Conservation (phyloP, 2,888 invertebrate genomes). For the Amiota mariae region DNA sequence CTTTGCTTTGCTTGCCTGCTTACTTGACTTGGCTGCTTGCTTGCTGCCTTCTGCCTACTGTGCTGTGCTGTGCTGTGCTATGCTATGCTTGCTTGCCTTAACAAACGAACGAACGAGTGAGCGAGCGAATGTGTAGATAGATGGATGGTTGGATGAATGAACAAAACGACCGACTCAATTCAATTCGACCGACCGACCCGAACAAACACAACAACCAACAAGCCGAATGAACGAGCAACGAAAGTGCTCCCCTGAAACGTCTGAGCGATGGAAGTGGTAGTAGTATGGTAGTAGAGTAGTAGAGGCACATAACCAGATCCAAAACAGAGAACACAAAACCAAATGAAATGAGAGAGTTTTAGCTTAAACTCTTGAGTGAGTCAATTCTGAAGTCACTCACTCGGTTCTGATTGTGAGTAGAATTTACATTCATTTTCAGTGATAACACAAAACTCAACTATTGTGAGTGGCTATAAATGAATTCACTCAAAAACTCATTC, state of each 20-base stretch:
- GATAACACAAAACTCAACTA: conserved; percentile 43
- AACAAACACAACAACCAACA: neutral
- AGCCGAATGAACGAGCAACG: conserved; percentile 38
- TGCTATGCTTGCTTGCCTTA: neutral
- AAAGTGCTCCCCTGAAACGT: conserved; percentile 53
- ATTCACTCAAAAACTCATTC: neutral
- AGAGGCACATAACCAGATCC: conserved; percentile 47
- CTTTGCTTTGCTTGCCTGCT: neutral
- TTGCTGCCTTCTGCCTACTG: neutral
- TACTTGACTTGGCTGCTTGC: neutral
- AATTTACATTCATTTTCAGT: conserved; percentile 30
- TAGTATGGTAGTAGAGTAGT: conserved; percentile 12
- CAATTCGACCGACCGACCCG: too few species aligned
- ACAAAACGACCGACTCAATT: neutral
- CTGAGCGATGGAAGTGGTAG: neutral
- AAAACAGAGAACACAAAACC: conserved; percentile 58
- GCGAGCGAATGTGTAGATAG: conserved; percentile 4
- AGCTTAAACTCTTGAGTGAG: neutral
- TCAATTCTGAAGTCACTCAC: too few species aligned
- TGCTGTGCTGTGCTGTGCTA: too few species aligned
- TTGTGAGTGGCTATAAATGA: neutral
- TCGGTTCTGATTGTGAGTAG: neutral
- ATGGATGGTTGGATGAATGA: conserved; percentile 10
- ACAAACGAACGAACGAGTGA: conserved; percentile 1
- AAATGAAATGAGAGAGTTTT: conserved; percentile 45